phyloP scores from a whole-genome alignment of 2,797 vertebrate species.

The Eulemur albifrons region DNA sequence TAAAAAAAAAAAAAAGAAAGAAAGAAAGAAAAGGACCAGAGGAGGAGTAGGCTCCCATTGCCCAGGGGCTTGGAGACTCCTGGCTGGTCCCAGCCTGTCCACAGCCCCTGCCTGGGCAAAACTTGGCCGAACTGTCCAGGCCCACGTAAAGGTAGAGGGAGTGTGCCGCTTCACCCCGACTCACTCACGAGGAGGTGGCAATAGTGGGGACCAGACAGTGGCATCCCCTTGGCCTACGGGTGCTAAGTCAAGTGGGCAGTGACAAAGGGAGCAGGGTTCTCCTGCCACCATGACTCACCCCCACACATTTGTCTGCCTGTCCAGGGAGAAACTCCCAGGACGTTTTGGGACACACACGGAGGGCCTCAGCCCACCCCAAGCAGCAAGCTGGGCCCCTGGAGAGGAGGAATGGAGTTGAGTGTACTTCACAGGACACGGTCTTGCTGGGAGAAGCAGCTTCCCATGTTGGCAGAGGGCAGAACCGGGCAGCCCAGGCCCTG shows the following conservation, averaged over 20 bases:
- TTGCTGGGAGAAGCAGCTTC: neutral
- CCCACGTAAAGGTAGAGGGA: neutral
- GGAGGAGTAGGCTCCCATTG: neutral
- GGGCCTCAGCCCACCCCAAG: neutral
- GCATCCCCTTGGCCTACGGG: neutral
- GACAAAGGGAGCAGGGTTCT: neutral
- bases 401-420: neutral
- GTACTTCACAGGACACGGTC: neutral
- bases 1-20: neutral
- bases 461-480: neutral
- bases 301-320: neutral
- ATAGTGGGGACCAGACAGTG: neutral
- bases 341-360: neutral
- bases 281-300: neutral
- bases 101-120: neutral
- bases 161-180: neutral
- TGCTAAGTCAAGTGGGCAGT: neutral
- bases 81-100: neutral
- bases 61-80: neutral
- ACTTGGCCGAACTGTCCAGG: neutral
- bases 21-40: neutral
- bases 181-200: neutral
- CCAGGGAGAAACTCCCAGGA: conserved; percentile 27
- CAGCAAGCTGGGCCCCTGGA: neutral
- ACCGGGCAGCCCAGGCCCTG: neutral